Base-by-base conservation (phyloP, 2,797 vertebrate species). In the Eidolon dupreanum region DNA sequence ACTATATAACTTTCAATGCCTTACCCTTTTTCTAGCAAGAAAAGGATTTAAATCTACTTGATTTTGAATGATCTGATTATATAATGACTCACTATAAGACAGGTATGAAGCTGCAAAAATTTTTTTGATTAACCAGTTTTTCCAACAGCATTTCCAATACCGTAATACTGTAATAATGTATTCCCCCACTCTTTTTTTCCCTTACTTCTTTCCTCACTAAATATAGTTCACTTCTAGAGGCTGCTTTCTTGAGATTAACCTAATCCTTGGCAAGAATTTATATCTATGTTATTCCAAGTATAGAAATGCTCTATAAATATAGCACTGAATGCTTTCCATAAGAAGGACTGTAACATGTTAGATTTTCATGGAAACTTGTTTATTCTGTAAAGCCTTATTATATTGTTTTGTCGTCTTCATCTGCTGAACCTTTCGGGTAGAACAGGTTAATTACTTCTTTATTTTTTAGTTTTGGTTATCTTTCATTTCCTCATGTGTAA, bases 251-350 rank as follows among this genome's bases (percentile, higher is more conserved):
- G 33, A 87, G 17, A 43, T 59, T 59, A 55, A 86, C 66, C 15
- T 74, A 68, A 65, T 95, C 36, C 70, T 79, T 31, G 71, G n/a
- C 63, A 71, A 74, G 51, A 91, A 41, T 41, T 94, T 59, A 33
- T 31, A 33, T n/a, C 12, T 93, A 33, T 85, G 12, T 95, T 84
- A 79, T 87, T 65, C 57, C 59, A 92, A 87, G 84, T 36, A 55
- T 70, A 79, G 65, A 84, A 88, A 71, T 41, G 33, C 38, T 59
- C 74, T 96, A 41, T 73, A 88, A 88, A 90, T 79, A 53, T 36
- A 85, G 8, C 9, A 15, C 33, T 78, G 26, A 41, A 9, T 82
- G 20, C 15, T 74, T 93, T 93, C 57, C 20, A 31, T 65, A 73
- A 6, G n/a, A 90, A 77, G 55, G 38, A 20, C 28, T 11, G 68